Conservation (phyloP, 2,797 vertebrate genomes). For the Rhinogobio ventralis region DNA sequence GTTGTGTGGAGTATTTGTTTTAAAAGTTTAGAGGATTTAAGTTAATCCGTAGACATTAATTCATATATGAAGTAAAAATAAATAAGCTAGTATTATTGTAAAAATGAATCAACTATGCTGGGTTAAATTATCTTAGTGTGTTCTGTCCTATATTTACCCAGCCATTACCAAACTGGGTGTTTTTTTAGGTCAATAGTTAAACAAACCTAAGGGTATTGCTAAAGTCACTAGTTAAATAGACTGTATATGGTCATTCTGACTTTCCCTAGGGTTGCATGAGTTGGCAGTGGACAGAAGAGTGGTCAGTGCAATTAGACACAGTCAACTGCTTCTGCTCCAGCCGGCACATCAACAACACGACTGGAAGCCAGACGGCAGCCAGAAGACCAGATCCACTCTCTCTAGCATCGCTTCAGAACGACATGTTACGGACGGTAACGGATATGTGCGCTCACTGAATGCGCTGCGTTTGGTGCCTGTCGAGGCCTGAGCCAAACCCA, state of each 20-base stretch:
- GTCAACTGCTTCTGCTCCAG: slow-evolving; percentile 54
- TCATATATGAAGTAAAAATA: no score
- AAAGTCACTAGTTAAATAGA: neutral
- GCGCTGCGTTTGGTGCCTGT: neutral
- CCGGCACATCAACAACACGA: slow-evolving; percentile 51
- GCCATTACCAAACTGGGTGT: no score
- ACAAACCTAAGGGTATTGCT: no score
- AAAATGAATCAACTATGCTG: no score
- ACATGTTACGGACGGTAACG: neutral
- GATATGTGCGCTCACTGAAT: neutral
- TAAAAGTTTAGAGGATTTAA: no score
- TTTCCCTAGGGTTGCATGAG: neutral
- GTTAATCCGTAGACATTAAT: no score
- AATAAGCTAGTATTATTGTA: no score
- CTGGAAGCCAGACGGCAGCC: neutral
- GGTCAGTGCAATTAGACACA: slow-evolving; percentile 26
- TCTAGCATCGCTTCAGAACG: neutral
- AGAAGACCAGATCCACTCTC: neutral
- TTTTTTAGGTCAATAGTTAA: no score
- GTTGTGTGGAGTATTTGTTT: no score
- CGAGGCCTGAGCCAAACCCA: slow-evolving; percentile 52
- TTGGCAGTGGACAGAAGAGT: slow-evolving; percentile 4
- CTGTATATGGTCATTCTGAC: neutral
- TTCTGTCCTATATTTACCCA: no score
- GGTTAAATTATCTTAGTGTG: no score